Evolutionary conservation across 2,797 vertebrate genomes (phyloP).

Genomic region (Euphonia xanthogaster): DNA sequence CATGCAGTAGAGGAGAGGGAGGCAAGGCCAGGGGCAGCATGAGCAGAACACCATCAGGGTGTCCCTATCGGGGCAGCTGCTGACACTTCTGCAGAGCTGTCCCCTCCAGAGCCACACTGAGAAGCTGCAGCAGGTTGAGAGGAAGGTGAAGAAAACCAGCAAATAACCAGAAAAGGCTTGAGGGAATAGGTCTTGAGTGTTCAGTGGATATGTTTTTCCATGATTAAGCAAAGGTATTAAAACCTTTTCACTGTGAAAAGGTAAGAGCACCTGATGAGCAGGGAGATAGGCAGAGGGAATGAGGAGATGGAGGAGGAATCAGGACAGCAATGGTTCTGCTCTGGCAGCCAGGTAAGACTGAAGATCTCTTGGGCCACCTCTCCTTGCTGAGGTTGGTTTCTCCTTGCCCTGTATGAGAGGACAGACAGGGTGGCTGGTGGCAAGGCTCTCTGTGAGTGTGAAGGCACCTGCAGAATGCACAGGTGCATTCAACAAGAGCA

Average conservation of each 20-base stretch:
- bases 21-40: background rate
- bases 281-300: background rate
- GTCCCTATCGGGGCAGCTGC: accelerated
- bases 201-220: background rate
- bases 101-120: background rate
- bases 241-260: background rate
- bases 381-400: background rate
- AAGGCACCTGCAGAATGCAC: background rate
- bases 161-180: background rate
- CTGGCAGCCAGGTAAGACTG: background rate
- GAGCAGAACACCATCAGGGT: background rate
- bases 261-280: background rate
- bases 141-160: background rate
- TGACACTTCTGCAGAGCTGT: background rate
- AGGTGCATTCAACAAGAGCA: background rate
- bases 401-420: accelerated
- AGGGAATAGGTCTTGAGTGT: background rate
- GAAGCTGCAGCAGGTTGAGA: background rate
- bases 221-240: background rate
- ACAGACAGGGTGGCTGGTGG: background rate
- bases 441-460: accelerated
- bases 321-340: background rate
- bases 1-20: background rate
- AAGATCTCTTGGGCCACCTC: background rate
- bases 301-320: background rate